Evolutionary conservation across 2,888 invertebrate species (phyloP).

Genomic region (Leptinotarsa tumamoca): DNA sequence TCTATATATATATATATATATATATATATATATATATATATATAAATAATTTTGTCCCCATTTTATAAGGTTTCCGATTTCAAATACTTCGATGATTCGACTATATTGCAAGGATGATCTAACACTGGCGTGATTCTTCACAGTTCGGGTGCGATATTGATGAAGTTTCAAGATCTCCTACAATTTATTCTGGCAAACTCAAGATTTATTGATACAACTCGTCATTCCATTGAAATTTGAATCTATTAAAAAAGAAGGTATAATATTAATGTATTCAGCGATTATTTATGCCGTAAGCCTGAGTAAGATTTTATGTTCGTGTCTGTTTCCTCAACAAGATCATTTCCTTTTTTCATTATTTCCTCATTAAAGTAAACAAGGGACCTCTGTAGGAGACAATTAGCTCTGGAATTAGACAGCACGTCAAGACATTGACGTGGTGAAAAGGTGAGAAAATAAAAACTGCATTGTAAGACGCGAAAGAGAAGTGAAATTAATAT

Average conservation of each 20-base stretch:
- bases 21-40: no score
- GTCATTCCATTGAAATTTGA: not conserved
- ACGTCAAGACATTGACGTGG: not conserved
- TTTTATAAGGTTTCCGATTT: no score
- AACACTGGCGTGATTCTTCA: slow-evolving; percentile 1
- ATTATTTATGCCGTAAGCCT: not conserved
- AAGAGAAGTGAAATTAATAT: no score
- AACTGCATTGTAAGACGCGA: not conserved
- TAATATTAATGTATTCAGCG: not conserved
- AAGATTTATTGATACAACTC: not conserved
- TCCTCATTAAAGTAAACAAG: not conserved
- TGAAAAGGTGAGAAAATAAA: not conserved
- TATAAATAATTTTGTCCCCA: no score
- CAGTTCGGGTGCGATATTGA: not conserved
- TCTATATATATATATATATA: no score
- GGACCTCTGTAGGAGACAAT: not conserved
- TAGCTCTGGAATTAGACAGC: not conserved
- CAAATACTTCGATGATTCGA: not conserved
- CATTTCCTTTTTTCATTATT: not conserved
- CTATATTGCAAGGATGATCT: not conserved
- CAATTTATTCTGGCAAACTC: not conserved
- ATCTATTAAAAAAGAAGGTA: not conserved
- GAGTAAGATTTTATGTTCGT: slow-evolving; percentile 9
- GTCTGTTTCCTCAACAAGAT: not conserved
- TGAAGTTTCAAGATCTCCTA: not conserved